Conservation (phyloP, 2,888 invertebrate genomes). For the Petrolisthes cinctipes region DNA sequence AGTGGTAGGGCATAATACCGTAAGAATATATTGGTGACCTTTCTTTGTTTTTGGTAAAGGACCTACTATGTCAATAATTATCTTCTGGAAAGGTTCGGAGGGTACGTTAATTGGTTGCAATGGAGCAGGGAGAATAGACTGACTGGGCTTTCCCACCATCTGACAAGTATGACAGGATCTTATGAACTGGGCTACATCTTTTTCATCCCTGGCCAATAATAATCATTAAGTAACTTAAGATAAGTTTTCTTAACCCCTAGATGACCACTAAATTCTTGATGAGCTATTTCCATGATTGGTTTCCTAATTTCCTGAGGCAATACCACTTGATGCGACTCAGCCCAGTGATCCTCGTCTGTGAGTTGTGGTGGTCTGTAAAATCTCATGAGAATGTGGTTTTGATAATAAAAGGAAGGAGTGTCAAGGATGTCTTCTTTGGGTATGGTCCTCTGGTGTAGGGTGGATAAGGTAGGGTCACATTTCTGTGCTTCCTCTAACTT, state of each 20-base stretch:
- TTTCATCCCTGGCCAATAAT: conserved; percentile 13
- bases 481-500: not conserved
- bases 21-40: conserved; percentile 31
- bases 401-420: not conserved
- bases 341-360: not conserved
- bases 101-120: conserved; percentile 13
- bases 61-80: conserved; percentile 31
- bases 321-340: not conserved
- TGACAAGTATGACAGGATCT: not conserved
- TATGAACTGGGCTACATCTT: not conserved
- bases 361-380: not conserved
- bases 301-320: not conserved
- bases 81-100: conserved; percentile 13
- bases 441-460: not conserved
- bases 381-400: not conserved
- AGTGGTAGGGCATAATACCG: conserved; percentile 23
- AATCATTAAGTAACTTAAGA: conserved; percentile 8
- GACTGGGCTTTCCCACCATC: not conserved
- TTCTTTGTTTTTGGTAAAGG: conserved; percentile 21
- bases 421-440: not conserved
- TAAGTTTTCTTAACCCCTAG: not conserved
- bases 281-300: not conserved
- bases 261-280: not conserved
- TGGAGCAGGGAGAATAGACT: conserved; percentile 5
- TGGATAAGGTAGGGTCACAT: not conserved